Evolutionary conservation across 2,113 vertebrate genomes (phyloP).

Genomic region (Clinocottus analis): DNA sequence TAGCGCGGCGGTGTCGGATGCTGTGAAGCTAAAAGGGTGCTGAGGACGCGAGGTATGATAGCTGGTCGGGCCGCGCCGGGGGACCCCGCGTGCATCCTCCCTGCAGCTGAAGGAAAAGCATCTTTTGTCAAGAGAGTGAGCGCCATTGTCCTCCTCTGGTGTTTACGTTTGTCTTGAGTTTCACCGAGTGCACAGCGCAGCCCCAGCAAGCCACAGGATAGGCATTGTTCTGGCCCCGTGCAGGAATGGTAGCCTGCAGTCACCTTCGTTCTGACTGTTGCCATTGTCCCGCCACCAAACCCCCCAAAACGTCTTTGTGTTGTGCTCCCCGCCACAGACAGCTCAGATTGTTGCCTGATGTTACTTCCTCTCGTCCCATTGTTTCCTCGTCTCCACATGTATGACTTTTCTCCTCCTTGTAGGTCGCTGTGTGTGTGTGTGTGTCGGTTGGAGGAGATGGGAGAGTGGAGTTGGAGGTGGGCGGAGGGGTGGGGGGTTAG

Average conservation of each 20-base stretch:
- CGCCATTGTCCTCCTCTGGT: slow-evolving; percentile 72
- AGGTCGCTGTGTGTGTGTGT: slow-evolving; percentile 64
- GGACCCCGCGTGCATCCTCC: slow-evolving; percentile 64
- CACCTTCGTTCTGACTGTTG: slow-evolving; percentile 69
- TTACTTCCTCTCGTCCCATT: slow-evolving; percentile 71
- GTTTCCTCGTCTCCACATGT: slow-evolving; percentile 86
- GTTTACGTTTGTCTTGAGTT: slow-evolving; percentile 78
- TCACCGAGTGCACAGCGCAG: slow-evolving; percentile 57
- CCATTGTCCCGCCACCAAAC: slow-evolving; percentile 62
- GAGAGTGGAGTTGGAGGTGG: slow-evolving; percentile 12
- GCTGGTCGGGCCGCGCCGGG: slow-evolving; percentile 3
- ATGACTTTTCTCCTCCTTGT: slow-evolving; percentile 70
- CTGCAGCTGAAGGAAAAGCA: slow-evolving; percentile 70
- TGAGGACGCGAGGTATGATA: slow-evolving; percentile 54
- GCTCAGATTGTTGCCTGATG: slow-evolving; percentile 73
- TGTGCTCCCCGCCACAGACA: slow-evolving; percentile 65
- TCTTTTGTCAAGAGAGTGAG: slow-evolving; percentile 68
- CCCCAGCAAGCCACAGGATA: slow-evolving; percentile 70
- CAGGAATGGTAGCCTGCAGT: slow-evolving; percentile 75
- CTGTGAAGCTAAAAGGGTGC: slow-evolving; percentile 45
- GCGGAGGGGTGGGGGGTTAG: slow-evolving; percentile 4
- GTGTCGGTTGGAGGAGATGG: slow-evolving; percentile 40
- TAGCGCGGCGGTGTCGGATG: slow-evolving; percentile 40
- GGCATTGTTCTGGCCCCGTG: slow-evolving; percentile 77
- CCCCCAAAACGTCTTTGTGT: slow-evolving; percentile 65